Conservation (phyloP, 2,888 invertebrate species). For the Chrysolina haemoptera region DNA sequence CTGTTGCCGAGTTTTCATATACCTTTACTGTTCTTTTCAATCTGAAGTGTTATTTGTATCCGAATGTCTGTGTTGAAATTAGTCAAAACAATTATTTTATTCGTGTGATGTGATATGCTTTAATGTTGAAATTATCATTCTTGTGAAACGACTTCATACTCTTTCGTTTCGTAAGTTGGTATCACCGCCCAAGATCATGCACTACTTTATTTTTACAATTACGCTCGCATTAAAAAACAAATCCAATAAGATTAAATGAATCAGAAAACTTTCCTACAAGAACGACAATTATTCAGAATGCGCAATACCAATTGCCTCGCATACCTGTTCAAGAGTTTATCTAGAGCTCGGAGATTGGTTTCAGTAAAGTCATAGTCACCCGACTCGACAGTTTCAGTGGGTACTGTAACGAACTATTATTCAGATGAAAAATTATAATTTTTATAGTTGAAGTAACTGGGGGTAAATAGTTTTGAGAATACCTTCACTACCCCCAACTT, state of each 20-base stretch:
- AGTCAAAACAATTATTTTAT: no score
- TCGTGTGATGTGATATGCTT: no score
- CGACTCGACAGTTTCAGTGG: no score
- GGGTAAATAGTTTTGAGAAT: no score
- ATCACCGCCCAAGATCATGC: not conserved
- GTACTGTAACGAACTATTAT: no score
- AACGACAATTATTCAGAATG: not conserved
- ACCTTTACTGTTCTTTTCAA: no score
- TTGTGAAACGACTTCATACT: not conserved
- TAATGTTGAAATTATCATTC: not conserved
- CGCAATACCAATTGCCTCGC: constrained; percentile 2
- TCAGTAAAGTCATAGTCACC: not conserved
- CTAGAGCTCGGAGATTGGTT: not conserved
- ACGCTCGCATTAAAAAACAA: not conserved
- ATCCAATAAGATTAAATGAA: not conserved
- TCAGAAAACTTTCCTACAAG: not conserved
- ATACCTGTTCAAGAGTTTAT: not conserved
- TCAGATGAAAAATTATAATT: no score
- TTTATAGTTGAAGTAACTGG: no score
- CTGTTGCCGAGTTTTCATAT: no score
- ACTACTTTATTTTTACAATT: not conserved
- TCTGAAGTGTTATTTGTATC: no score
- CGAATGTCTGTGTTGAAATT: no score
- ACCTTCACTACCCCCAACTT: no score
- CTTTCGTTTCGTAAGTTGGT: not conserved